Conservation (phyloP, 2,888 invertebrate species). For the Acleris emargana region DNA sequence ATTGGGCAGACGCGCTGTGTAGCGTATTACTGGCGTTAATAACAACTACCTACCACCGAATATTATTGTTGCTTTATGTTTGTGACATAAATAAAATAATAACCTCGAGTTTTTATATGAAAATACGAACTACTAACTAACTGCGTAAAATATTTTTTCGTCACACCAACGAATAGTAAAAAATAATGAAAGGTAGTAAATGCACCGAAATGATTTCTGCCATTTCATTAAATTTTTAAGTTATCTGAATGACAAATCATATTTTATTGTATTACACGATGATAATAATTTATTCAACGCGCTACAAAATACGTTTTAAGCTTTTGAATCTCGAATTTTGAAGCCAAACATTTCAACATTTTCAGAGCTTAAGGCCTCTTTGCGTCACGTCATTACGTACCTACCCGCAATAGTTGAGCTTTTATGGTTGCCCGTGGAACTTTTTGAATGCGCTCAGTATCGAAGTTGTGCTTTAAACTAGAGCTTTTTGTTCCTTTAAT, state of each 20-base stretch:
- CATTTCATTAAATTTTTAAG: not conserved
- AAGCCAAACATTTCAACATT: slow-evolving; percentile 41
- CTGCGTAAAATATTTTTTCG: too few species aligned
- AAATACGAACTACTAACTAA: too few species aligned
- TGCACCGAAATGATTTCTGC: not conserved
- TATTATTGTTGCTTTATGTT: too few species aligned
- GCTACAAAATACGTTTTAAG: slow-evolving; percentile 18
- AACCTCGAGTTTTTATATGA: too few species aligned
- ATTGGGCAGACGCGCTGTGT: too few species aligned
- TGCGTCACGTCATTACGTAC: slow-evolving; percentile 54
- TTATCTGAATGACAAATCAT: not conserved
- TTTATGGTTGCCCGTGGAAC: slow-evolving; percentile 53
- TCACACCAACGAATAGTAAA: too few species aligned
- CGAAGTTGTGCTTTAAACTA: slow-evolving; percentile 49
- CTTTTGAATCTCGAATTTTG: slow-evolving; percentile 15
- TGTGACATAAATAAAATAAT: too few species aligned
- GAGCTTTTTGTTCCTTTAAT: slow-evolving; percentile 53
- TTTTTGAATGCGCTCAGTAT: slow-evolving; percentile 52
- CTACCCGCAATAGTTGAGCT: slow-evolving; percentile 48
- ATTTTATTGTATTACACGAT: slow-evolving; percentile 4
- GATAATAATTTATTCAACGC: slow-evolving; percentile 23
- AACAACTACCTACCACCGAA: too few species aligned
- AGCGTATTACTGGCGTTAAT: too few species aligned
- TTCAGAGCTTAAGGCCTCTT: slow-evolving; percentile 50
- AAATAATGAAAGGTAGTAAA: too few species aligned